A percentile compares a stretch with the other conserved stretches of the same genome.
Evolutionary conservation across 2,113 vertebrate species (phyloP).

Genomic region (Platysteira castanea): DNA sequence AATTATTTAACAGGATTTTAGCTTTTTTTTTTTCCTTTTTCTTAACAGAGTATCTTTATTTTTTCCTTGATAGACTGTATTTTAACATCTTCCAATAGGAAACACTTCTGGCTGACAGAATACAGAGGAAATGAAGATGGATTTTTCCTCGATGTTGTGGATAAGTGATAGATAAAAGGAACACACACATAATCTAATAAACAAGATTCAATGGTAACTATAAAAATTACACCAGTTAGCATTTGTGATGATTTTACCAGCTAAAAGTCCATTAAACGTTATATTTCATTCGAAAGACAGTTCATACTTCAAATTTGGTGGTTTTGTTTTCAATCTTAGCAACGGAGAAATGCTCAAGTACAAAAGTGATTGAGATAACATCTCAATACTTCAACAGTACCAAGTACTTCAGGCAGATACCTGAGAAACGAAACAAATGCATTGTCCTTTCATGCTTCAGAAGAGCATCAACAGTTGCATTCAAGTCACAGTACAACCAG

Average conservation of each 20-base stretch:
- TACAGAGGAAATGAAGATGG: background rate
- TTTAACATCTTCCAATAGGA: conserved; percentile 19
- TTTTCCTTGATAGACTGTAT: background rate
- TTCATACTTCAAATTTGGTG: background rate
- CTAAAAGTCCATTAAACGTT: background rate
- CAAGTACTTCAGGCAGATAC: background rate
- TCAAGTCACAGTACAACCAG: background rate
- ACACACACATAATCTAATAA: background rate
- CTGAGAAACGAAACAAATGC: background rate
- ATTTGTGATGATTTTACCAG: background rate
- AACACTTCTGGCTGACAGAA: background rate
- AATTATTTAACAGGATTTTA: conserved; percentile 57
- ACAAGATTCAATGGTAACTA: background rate
- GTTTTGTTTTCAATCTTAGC: background rate
- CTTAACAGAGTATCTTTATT: background rate
- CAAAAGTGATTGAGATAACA: background rate
- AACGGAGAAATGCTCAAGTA: background rate
- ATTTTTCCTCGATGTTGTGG: background rate
- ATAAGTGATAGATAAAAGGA: background rate
- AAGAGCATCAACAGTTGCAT: background rate
- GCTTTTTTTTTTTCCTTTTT: background rate
- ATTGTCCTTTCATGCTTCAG: background rate
- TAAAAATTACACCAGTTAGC: background rate
- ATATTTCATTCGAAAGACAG: background rate
- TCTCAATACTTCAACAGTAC: background rate